Conservation (phyloP, 1,140 invertebrate species). For the Euura saliciscinereae region DNA sequence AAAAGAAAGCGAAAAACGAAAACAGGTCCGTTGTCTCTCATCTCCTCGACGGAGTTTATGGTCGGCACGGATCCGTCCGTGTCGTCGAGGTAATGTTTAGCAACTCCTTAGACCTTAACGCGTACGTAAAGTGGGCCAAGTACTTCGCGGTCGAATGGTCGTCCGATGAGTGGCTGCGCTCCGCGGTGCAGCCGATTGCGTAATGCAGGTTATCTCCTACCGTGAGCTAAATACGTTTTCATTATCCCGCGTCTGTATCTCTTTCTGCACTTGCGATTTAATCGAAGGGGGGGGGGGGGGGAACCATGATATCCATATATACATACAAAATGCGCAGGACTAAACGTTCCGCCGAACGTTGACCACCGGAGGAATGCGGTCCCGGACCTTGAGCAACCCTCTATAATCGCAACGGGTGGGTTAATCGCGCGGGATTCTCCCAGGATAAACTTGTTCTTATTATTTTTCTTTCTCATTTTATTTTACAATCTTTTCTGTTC, state of each 20-base stretch:
- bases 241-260: too few relatives aligned
- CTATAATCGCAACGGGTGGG: background rate
- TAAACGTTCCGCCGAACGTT: background rate
- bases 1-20: background rate
- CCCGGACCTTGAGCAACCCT: background rate
- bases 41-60: background rate
- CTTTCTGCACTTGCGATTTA: too few relatives aligned
- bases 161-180: slow-evolving; percentile 43
- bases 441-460: too few relatives aligned
- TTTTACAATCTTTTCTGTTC: background rate
- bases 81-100: slow-evolving; percentile 34
- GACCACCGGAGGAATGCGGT: background rate
- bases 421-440: too few relatives aligned
- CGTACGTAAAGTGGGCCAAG: slow-evolving; percentile 53
- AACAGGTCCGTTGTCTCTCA: slow-evolving; percentile 16
- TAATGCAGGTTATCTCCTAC: background rate
- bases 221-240: background rate
- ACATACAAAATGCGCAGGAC: too few relatives aligned
- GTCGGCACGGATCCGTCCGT: slow-evolving; percentile 43
- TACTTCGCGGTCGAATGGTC: slow-evolving; percentile 44
- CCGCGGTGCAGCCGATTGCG: background rate
- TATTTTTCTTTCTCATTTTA: too few relatives aligned
- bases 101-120: slow-evolving; percentile 37
- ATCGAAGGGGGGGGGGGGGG: too few relatives aligned
- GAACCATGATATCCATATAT: too few relatives aligned